These are phyloP conservation scores for Heliconius congener DNA, from an alignment of 1,140 invertebrate genomes.

Conservation along the genomic window DNA sequence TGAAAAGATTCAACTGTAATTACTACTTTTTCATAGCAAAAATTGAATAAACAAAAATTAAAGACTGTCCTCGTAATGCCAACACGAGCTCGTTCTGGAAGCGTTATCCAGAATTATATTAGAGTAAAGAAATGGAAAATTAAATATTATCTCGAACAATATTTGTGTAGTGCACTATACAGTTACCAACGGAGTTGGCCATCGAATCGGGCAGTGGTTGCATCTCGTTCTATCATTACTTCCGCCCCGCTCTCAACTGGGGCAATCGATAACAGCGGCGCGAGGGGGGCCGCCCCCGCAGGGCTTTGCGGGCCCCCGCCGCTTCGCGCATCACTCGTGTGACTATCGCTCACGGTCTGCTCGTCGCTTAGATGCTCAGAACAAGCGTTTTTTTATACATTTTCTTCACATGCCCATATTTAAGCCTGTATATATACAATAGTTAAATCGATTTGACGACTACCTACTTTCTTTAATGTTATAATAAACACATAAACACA, in stretches of 20 bases:
- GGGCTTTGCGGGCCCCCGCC: constrained; percentile 44
- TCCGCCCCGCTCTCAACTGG: constrained; percentile 79
- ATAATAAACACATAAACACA: neutral
- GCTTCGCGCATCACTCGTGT: constrained; percentile 69
- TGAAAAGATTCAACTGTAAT: neutral
- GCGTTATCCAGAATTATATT: constrained; percentile 52
- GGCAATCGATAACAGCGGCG: constrained; percentile 75
- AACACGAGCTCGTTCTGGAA: constrained; percentile 40
- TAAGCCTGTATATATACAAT: neutral
- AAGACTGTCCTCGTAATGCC: constrained; percentile 33
- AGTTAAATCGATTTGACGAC: neutral
- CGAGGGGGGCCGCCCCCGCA: constrained; percentile 47
- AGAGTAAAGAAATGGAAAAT: constrained; percentile 65
- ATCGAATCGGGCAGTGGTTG: constrained; percentile 74
- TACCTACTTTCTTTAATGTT: neutral
- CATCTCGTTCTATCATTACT: constrained; percentile 79
- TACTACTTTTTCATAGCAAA: neutral
- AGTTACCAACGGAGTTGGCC: constrained; percentile 69
- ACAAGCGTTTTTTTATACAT: neutral
- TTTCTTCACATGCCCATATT: neutral
- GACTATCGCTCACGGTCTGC: constrained; percentile 69
- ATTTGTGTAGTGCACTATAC: constrained; percentile 76
- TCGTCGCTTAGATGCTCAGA: constrained; percentile 15
- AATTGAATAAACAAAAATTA: constrained; percentile 18
- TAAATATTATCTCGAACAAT: constrained; percentile 76